Percentiles rank a stretch among this genome's conserved stretches.
Conservation (phyloP, 2,888 invertebrate genomes). For the Rhodophaea formosa region DNA sequence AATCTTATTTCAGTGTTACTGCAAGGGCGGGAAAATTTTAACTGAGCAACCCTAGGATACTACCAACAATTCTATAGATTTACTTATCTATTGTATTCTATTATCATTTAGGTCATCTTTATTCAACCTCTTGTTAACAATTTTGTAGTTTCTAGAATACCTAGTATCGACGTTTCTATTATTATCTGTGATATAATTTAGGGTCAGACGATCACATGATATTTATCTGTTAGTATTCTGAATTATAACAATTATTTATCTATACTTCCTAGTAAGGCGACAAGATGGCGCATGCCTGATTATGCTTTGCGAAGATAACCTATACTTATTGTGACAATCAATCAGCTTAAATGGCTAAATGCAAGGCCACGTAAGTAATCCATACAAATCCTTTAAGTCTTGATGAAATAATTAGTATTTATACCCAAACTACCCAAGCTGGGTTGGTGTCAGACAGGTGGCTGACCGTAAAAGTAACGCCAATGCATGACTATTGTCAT, state of each 20-base stretch:
- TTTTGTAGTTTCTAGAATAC: neutral
- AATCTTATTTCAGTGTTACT: too few species aligned
- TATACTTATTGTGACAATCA: neutral
- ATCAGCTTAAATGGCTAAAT: neutral
- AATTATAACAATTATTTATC: neutral
- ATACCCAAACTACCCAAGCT: neutral
- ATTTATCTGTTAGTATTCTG: neutral
- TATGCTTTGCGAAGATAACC: constrained; percentile 6
- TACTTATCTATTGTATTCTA: too few species aligned
- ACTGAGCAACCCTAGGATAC: too few species aligned
- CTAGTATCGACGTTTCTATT: neutral
- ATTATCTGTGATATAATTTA: neutral
- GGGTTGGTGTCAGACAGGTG: too few species aligned
- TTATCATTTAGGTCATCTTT: neutral
- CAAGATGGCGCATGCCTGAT: constrained; percentile 1
- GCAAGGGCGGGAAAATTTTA: too few species aligned
- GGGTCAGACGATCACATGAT: neutral
- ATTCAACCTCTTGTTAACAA: neutral
- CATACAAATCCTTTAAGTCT: neutral
- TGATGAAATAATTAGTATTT: neutral
- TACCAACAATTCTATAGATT: too few species aligned
- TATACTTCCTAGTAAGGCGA: neutral
- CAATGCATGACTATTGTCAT: too few species aligned
- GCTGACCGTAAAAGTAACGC: too few species aligned
- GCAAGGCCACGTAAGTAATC: constrained; percentile 1